Evolutionary conservation across 2,113 vertebrate species (phyloP).

Genomic region (Dinomys branickii): DNA sequence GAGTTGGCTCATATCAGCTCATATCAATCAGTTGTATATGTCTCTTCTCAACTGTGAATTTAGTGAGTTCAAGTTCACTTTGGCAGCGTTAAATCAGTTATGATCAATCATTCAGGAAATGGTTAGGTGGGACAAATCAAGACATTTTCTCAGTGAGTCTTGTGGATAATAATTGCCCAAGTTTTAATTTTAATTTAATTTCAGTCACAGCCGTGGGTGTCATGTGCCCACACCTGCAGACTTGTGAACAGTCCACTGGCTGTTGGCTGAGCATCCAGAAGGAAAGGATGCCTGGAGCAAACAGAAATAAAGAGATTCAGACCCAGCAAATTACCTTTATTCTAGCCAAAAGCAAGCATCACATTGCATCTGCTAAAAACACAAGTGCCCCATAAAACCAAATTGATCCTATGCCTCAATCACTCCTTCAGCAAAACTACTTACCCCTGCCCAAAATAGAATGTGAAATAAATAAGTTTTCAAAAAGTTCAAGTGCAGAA

Average conservation of each 20-base stretch:
- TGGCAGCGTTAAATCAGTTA: neutral
- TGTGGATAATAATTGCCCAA: neutral
- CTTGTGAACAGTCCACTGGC: too few species aligned
- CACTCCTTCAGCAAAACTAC: neutral
- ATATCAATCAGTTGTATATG: neutral
- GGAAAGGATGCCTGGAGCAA: too few species aligned
- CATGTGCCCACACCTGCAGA: too few species aligned
- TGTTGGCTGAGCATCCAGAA: too few species aligned
- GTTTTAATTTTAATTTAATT: too few species aligned
- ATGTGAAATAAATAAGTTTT: neutral
- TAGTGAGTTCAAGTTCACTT: neutral
- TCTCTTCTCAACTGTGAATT: neutral
- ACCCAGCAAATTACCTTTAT: neutral
- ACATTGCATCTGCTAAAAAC: neutral
- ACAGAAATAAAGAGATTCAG: too few species aligned
- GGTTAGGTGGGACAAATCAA: neutral
- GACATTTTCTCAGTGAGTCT: neutral
- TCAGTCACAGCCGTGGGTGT: too few species aligned
- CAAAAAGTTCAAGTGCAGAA: neutral
- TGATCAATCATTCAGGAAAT: neutral
- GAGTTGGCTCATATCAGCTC: neutral
- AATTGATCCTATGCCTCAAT: neutral
- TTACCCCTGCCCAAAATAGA: neutral
- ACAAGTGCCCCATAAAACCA: neutral
- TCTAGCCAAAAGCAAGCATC: neutral